phyloP scores from a whole-genome alignment of 2,888 invertebrate species.

The Eupithecia inturbata region DNA sequence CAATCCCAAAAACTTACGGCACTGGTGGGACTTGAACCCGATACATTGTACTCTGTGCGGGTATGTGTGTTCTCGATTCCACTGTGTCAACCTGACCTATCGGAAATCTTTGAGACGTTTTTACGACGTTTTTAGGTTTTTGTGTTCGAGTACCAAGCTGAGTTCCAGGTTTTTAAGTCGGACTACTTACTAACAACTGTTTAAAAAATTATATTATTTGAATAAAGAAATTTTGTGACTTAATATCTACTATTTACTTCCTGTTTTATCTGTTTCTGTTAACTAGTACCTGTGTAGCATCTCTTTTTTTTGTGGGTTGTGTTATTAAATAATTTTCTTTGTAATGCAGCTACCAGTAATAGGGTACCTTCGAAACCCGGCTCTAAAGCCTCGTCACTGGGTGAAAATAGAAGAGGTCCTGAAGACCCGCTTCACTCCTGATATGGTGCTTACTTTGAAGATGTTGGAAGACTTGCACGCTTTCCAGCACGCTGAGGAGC shows the following conservation, averaged over 20 bases:
- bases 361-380: conserved; percentile 91
- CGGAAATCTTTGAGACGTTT: neutral
- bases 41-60: neutral
- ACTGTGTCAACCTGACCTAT: neutral
- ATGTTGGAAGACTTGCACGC: conserved; percentile 89
- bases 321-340: neutral
- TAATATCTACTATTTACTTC: neutral
- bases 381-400: conserved; percentile 93
- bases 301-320: neutral
- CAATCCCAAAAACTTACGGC: neutral
- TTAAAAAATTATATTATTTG: too few relatives aligned
- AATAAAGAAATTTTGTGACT: too few relatives aligned
- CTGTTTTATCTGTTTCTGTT: neutral
- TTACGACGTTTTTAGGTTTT: neutral
- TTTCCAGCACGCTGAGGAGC: conserved; percentile 88
- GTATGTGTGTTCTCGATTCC: neutral
- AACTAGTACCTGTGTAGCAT: too few relatives aligned
- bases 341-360: conserved; percentile 87
- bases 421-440: conserved; percentile 88
- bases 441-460: conserved; percentile 86
- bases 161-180: neutral
- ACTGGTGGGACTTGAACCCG: neutral
- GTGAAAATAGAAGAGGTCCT: conserved; percentile 90
- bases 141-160: neutral
- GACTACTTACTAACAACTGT: neutral